Evolutionary conservation across 2,888 invertebrate genomes (phyloP), one percentile per base, ranked within the genome.

Genomic region (Agrotis segetum): DNA sequence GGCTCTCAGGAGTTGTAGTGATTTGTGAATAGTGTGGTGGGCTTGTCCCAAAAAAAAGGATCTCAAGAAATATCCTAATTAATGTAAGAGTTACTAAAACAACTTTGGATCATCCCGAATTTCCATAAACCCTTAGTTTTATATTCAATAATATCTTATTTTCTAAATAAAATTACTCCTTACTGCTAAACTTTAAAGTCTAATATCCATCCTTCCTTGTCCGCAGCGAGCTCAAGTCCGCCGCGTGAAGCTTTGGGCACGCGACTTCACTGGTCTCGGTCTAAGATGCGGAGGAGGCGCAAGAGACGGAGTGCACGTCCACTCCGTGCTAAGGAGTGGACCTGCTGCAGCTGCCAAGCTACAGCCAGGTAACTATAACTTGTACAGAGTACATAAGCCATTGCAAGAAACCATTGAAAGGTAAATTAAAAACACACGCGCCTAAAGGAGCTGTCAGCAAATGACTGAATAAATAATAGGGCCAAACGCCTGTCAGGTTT

Each of bases 201-300:
- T 67, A 56, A 63, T 24, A 55, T 65, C 14, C 24, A 50, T 9
- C 13, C 0, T 47, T 53, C 0, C n/a, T 79, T 74, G 74, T 79
- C 52, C 29, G 11, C 76, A 96, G 96, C 91, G 92, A 52, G 92
- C 93, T 1, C 85, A 91, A 24, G 77, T 91, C 1, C 93, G 95
- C 5, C 91, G 90, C 65, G 98, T 99, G 58, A 97, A 98, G 78
- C 96, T 99, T 71, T 97, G 98, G 92, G 98, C 98, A 76, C 97
- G 98, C 63, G 99, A 99, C 93, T 98, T 98, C 93, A 98, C 98
- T 0, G 99, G 99, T 0, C 96, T 99, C 0, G 99, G 99, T 2
- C 98, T 99, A 93, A 97, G 98, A 89, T 98, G 99, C 80, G 97
- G 97, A 72, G 99, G 99, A n/a, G 99, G 98, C 85, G 98, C 99